Evolutionary conservation across 1,140 invertebrate genomes (phyloP).

Genomic region (Odontomachus brunneus): DNA sequence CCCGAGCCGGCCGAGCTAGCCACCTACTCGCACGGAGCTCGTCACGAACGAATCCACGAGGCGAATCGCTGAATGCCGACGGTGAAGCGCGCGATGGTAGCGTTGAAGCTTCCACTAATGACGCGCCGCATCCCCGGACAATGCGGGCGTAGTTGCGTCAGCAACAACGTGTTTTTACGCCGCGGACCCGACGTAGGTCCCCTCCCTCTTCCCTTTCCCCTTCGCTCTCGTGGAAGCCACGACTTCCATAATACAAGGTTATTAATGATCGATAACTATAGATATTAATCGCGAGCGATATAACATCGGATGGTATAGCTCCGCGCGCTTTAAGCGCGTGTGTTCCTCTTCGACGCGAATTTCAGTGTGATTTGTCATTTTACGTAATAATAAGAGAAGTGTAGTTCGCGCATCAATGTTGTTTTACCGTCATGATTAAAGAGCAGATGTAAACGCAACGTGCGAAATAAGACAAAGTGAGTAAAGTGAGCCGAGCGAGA

Average conservation of each 20-base stretch:
- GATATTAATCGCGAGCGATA: constrained; percentile 35
- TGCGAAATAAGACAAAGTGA: no score
- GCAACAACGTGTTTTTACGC: constrained; percentile 57
- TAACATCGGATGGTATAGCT: constrained; percentile 2
- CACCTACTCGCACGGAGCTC: constrained; percentile 46
- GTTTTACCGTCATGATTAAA: no score
- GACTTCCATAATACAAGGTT: constrained; percentile 28
- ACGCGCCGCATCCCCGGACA: constrained; percentile 52
- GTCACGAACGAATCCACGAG: constrained; percentile 58
- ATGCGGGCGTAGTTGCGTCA: constrained; percentile 52
- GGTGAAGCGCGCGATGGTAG: constrained; percentile 56
- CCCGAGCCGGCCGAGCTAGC: constrained; percentile 39
- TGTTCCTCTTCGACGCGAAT: background rate
- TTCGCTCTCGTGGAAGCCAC: background rate
- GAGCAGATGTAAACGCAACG: no score
- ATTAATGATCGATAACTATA: constrained; percentile 53
- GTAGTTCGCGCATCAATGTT: no score
- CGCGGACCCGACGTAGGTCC: constrained; percentile 5
- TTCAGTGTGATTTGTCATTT: background rate
- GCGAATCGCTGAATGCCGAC: constrained; percentile 61
- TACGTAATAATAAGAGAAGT: no score
- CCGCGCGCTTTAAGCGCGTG: background rate
- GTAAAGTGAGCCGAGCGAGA: no score
- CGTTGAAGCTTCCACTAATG: constrained; percentile 62
- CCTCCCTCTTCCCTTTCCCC: background rate